phyloP scores from a whole-genome alignment of 1,140 invertebrate species.

The Drosophila triauraria region DNA sequence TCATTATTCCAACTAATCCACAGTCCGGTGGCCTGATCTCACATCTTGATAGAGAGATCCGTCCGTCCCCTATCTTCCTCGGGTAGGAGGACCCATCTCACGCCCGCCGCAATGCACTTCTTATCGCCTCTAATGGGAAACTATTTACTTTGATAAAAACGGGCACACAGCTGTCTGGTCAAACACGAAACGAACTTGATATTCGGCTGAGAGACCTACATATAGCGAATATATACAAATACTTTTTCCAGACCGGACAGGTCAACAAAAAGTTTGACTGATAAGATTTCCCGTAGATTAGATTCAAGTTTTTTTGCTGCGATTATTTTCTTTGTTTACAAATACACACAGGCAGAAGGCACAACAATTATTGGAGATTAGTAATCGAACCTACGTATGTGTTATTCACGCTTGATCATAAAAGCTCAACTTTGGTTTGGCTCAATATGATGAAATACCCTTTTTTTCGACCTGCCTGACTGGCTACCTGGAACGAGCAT shows the following conservation, averaged over 20 bases:
- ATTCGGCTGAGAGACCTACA: slow-evolving; percentile 40
- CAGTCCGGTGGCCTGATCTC: slow-evolving; percentile 16
- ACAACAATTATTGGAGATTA: slow-evolving; percentile 46
- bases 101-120: slow-evolving; percentile 31
- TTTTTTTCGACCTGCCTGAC: not conserved
- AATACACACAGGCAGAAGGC: slow-evolving; percentile 27
- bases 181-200: slow-evolving; percentile 18
- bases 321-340: slow-evolving; percentile 64
- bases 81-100: slow-evolving; percentile 2
- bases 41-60: slow-evolving; percentile 5
- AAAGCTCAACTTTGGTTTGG: slow-evolving; percentile 23
- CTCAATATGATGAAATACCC: slow-evolving; percentile 45
- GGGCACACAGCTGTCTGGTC: slow-evolving; percentile 32
- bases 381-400: slow-evolving; percentile 35
- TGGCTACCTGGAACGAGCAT: not conserved
- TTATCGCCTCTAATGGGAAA: slow-evolving; percentile 22
- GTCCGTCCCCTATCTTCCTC: not conserved
- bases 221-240: slow-evolving; percentile 27
- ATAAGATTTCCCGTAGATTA: slow-evolving; percentile 55
- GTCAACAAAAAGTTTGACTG: slow-evolving; percentile 62
- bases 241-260: slow-evolving; percentile 40
- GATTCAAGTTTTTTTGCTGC: slow-evolving; percentile 44
- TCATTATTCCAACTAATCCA: slow-evolving; percentile 3
- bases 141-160: slow-evolving; percentile 34
- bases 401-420: slow-evolving; percentile 36